Percentiles rank a stretch among this genome's conserved stretches.
These are phyloP conservation scores for Alca torda DNA, from an alignment of 2,797 vertebrate species.

Conservation along the genomic window DNA sequence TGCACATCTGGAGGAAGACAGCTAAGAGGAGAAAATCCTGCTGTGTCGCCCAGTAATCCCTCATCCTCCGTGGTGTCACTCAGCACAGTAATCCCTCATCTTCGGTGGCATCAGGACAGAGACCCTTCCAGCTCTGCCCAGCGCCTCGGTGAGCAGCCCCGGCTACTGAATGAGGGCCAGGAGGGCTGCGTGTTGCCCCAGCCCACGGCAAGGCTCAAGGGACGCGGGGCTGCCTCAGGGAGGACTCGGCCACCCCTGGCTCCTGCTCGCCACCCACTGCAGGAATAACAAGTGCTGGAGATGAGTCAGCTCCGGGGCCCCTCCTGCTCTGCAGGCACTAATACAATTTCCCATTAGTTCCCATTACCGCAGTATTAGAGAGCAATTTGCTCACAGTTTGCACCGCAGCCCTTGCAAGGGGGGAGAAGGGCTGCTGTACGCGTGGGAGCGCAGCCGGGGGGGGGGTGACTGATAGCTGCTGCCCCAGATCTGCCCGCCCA, in stretches of 20 bases:
- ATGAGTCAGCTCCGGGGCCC: conserved; percentile 32
- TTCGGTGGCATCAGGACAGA: not conserved
- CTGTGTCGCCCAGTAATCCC: not conserved
- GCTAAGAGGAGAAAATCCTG: conserved; percentile 22
- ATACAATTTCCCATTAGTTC: conserved; percentile 5
- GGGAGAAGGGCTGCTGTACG: not conserved
- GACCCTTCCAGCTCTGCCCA: not conserved
- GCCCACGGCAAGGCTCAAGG: not conserved
- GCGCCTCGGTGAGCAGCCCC: not conserved
- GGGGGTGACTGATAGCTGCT: not conserved
- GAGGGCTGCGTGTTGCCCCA: fast-evolving
- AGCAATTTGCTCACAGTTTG: conserved; percentile 9
- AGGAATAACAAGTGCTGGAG: not conserved
- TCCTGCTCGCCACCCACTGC: not conserved
- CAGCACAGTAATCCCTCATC: not conserved
- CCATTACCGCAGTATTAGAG: not conserved
- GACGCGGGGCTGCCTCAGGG: not conserved
- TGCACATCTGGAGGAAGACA: conserved; percentile 23
- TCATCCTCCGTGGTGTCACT: not conserved
- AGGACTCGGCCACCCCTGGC: not conserved
- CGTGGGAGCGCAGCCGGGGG: fast-evolving
- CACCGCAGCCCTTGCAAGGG: not conserved
- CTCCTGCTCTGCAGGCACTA: conserved; percentile 37
- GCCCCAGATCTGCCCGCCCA: not conserved
- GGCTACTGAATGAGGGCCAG: not conserved